Conservation (phyloP, 1,140 invertebrate genomes). For the Zaprionus camerounensis region DNA sequence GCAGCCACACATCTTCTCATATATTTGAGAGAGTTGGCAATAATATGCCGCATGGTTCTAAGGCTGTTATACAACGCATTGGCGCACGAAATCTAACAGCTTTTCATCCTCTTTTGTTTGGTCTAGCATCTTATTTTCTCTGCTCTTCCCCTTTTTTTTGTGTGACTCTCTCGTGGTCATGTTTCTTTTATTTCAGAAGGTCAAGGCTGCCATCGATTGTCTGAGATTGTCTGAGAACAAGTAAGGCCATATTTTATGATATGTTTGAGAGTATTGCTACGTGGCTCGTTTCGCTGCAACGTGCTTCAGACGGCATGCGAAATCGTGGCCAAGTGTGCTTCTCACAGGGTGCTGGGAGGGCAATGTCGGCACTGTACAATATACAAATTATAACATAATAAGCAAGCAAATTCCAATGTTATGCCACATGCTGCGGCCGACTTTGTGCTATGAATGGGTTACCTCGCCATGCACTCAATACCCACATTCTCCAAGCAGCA, state of each 20-base stretch:
- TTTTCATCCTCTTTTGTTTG: too few relatives aligned
- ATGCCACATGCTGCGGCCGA: conserved; percentile 19
- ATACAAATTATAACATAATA: conserved; percentile 47
- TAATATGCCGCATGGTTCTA: too few relatives aligned
- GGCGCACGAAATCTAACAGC: too few relatives aligned
- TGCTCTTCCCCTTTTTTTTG: background rate
- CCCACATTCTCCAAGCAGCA: conserved; percentile 9
- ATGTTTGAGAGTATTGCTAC: conserved; percentile 26
- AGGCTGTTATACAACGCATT: too few relatives aligned
- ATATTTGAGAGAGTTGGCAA: too few relatives aligned
- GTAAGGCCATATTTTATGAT: conserved; percentile 11
- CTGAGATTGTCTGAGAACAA: conserved; percentile 20
- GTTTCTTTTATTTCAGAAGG: conserved; percentile 8
- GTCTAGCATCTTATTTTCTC: background rate
- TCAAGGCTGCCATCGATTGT: conserved; percentile 21
- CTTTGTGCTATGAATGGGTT: conserved; percentile 6
- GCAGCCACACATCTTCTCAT: too few relatives aligned
- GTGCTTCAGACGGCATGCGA: conserved; percentile 14
- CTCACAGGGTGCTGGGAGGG: background rate
- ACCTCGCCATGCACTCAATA: conserved; percentile 9
- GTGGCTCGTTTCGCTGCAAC: conserved; percentile 24
- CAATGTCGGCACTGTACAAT: background rate
- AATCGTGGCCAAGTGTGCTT: conserved; percentile 10
- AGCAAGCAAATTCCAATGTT: conserved; percentile 28
- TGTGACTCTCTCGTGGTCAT: background rate